Evolutionary conservation across 2,888 invertebrate genomes (phyloP).

Genomic region (Idaea dimidiata): DNA sequence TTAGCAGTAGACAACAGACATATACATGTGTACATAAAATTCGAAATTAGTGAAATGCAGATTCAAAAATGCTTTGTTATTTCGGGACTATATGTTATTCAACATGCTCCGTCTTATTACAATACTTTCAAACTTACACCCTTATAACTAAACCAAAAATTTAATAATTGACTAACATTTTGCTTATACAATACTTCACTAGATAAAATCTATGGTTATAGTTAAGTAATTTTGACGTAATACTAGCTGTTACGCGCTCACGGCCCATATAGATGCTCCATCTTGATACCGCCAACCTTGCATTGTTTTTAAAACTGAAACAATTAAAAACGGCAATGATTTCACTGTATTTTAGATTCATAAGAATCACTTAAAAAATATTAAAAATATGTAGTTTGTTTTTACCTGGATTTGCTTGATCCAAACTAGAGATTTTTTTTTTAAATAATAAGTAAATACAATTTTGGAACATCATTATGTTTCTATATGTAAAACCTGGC

Average conservation of each 20-base stretch:
- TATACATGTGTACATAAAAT: no score
- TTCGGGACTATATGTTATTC: no score
- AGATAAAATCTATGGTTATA: background rate
- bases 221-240: background rate
- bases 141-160: no score
- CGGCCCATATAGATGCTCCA: background rate
- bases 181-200: background rate
- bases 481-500: no score
- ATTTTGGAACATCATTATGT: no score
- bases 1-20: no score
- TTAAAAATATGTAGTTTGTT: background rate
- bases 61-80: no score
- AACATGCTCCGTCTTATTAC: no score
- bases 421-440: background rate
- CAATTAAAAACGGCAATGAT: background rate
- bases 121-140: no score
- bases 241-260: background rate
- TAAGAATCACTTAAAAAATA: background rate
- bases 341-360: background rate
- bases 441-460: no score
- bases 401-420: background rate
- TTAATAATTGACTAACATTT: background rate
- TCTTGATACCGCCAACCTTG: background rate
- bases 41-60: no score
- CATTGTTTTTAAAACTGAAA: slow-evolving; percentile 1